A percentile compares a stretch with the other conserved stretches of the same genome.
These are phyloP conservation scores for Sitobion miscanthi DNA, from an alignment of 1,140 invertebrate species.

Conservation along the genomic window DNA sequence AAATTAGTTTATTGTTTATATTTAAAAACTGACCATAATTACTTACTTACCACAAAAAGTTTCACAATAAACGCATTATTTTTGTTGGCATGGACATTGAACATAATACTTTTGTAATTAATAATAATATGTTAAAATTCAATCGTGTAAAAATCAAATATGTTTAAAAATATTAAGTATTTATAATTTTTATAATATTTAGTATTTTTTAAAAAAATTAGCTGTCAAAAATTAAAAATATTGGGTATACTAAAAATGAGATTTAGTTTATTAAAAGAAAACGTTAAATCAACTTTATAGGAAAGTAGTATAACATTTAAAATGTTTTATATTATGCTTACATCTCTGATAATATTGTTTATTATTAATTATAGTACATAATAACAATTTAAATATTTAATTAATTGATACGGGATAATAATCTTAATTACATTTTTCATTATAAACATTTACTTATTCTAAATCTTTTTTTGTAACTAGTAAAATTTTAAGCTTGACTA, in stretches of 20 bases:
- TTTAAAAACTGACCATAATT: constrained; percentile 26
- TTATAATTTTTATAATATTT: constrained; percentile 19
- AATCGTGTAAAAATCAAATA: constrained; percentile 45
- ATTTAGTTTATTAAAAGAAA: constrained; percentile 13
- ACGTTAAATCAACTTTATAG: not conserved
- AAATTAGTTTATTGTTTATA: constrained; percentile 40
- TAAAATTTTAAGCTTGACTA: not conserved
- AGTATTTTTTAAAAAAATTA: constrained; percentile 14
- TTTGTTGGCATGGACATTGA: constrained; percentile 41
- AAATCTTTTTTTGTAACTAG: constrained; percentile 9
- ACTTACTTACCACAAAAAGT: constrained; percentile 36
- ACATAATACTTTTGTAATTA: constrained; percentile 46
- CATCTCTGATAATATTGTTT: not conserved
- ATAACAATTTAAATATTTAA: not conserved
- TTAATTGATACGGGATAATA: not conserved
- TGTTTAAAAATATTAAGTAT: constrained; percentile 31
- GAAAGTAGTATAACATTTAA: not conserved
- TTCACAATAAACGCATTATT: constrained; percentile 23
- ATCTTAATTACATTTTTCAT: not conserved
- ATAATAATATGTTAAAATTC: not conserved
- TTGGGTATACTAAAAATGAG: not conserved
- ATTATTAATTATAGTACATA: constrained; percentile 4
- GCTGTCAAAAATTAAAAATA: not conserved
- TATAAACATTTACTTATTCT: not conserved
- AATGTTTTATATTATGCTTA: constrained; percentile 27